phyloP scores from a whole-genome alignment of 2,113 vertebrate genomes.

The Morone chrysops region DNA sequence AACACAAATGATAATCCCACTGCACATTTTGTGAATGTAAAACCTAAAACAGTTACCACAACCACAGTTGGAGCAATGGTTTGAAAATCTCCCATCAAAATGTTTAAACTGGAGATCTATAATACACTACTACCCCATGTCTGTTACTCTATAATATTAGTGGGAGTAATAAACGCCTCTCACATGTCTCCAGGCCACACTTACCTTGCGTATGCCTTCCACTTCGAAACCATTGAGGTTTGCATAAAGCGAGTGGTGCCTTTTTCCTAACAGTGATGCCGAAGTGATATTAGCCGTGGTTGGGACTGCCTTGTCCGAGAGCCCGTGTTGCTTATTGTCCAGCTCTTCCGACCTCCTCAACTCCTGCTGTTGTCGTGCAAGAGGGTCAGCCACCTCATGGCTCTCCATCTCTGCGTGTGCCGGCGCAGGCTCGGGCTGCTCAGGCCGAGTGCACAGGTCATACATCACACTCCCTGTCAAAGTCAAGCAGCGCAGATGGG shows the following conservation, averaged over 20 bases:
- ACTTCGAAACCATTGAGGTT: slow-evolving; percentile 82
- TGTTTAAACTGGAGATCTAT: background rate
- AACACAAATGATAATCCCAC: background rate
- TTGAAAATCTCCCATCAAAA: background rate
- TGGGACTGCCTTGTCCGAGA: slow-evolving; percentile 48
- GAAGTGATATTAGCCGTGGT: slow-evolving; percentile 46
- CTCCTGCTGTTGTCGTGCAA: slow-evolving; percentile 55
- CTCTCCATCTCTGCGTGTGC: slow-evolving; percentile 62
- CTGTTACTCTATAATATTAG: background rate
- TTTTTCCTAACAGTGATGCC: slow-evolving; percentile 76
- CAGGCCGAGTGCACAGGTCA: slow-evolving; percentile 81
- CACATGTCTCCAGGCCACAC: background rate
- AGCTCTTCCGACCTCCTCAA: slow-evolving; percentile 49
- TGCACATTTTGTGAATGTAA: background rate
- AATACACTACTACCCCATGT: background rate
- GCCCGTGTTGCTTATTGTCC: slow-evolving; percentile 22
- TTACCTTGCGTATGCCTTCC: slow-evolving; percentile 79
- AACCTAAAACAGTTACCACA: background rate
- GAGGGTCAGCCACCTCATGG: slow-evolving; percentile 48
- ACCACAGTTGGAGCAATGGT: background rate
- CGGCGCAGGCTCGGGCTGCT: slow-evolving; percentile 68
- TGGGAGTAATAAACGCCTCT: background rate
- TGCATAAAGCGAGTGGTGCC: slow-evolving; percentile 83
- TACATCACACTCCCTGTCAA: slow-evolving; percentile 77
- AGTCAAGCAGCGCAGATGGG: slow-evolving; percentile 44